Evolutionary conservation across 2,113 vertebrate genomes (phyloP), one percentile per base, ranked within the genome.

Genomic region (Leuciscus idus): DNA sequence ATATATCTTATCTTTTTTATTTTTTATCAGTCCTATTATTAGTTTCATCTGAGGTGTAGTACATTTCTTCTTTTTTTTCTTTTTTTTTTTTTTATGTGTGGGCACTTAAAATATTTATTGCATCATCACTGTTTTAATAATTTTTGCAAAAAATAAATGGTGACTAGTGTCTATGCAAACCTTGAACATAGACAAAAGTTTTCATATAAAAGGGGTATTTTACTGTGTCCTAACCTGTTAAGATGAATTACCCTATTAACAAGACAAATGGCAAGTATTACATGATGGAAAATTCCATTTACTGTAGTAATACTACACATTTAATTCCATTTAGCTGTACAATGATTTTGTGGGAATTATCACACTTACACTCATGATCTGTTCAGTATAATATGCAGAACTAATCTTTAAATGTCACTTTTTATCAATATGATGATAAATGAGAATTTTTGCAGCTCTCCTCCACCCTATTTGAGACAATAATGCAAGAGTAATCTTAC

Each of bases 391-490:
- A 50, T 50, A 50, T 6, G 43, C n/a, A 48, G 43, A 26, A 12
- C 90, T 87, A 88, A 23, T 61, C 30, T 61, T 78, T 17, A 17
- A 72, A 50, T 7, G 19, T 86, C 36, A 64, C 39, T 43, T 28
- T 46, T 50, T 28, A 64, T 86, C 84, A 93, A 92, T 94, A 92
- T 93, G 92, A 89, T 88, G 89, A 87, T 93, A 94, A 94, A 92
- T 90, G 86, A 48, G 26, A n/a, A 50, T 23, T 72, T 77, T 73
- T 85, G 87, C 88, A 83, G 84, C 21, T 92, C 91, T 86, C 88
- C 90, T 90, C 88, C 86, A 82, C 86, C 52, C 43, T 68, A 1
- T 81, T 78, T 50, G 2, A 75, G 86, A 87, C 89, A 46, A 78
- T 55, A 89, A 90, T 90, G 92, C 90, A 90, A 91, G 90, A 89